A percentile compares a stretch with the other conserved stretches of the same genome.
Evolutionary conservation across 2,113 vertebrate species (phyloP).

Genomic region (Camelus dromedarius): DNA sequence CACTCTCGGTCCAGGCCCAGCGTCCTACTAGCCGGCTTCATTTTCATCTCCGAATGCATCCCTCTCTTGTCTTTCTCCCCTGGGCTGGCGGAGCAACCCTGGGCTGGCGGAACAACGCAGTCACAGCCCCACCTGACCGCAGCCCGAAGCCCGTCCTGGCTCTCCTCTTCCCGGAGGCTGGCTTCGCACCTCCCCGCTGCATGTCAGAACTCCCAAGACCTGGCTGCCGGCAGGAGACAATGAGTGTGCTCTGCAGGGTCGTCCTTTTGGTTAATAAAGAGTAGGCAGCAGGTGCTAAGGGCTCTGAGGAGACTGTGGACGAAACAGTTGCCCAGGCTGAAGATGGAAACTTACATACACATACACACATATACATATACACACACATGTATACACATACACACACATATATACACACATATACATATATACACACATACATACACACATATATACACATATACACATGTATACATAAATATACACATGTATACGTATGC

Average conservation of each 20-base stretch:
- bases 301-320: not conserved
- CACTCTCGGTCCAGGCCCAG: fast-evolving
- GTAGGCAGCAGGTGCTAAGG: not conserved
- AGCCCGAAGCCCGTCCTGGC: no score
- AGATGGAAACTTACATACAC: not conserved
- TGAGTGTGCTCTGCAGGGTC: fast-evolving
- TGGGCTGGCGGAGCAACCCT: fast-evolving
- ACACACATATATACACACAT: no score
- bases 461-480: no score
- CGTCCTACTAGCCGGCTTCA: fast-evolving
- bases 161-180: no score
- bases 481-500: no score
- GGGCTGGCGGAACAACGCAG: fast-evolving
- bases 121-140: fast-evolving
- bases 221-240: fast-evolving
- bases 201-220: not conserved
- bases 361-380: not conserved
- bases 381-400: no score
- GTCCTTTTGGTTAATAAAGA: no score
- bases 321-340: not conserved
- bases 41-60: not conserved
- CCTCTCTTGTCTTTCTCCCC: fast-evolving
- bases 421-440: no score
- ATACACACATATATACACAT: no score
- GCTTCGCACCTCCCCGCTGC: not conserved